Evolutionary conservation across 2,888 invertebrate species (phyloP).

Genomic region (Drosophila atroscutellata): DNA sequence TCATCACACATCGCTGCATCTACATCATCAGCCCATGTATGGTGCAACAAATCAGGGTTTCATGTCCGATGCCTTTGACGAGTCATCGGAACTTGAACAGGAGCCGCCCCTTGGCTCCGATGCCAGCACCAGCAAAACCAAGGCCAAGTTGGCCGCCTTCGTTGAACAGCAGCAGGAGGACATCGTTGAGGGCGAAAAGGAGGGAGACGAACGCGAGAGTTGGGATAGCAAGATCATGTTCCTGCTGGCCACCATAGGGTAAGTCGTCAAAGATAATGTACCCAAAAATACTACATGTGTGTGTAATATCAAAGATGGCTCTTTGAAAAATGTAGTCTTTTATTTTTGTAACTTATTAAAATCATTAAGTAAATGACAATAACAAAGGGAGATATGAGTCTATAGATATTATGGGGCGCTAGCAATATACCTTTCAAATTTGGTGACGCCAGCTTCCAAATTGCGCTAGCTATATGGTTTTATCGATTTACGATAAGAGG

Average conservation of each 20-base stretch:
- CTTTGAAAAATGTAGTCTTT: neutral
- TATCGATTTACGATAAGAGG: no score
- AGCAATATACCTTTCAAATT: neutral
- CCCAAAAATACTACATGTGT: neutral
- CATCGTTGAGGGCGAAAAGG: constrained; percentile 90
- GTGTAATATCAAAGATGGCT: neutral
- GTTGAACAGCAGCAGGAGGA: constrained; percentile 69
- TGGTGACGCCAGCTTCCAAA: neutral
- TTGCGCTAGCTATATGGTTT: neutral
- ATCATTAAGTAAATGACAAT: neutral
- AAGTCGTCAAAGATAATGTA: constrained; percentile 19
- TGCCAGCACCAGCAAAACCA: constrained; percentile 82
- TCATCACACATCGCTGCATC: constrained; percentile 76
- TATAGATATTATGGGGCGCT: no score
- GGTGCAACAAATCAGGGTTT: constrained; percentile 95
- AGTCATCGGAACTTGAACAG: constrained; percentile 81
- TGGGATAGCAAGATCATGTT: constrained; percentile 98
- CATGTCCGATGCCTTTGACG: constrained; percentile 84
- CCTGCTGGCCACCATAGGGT: constrained; percentile 95
- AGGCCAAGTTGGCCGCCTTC: constrained; percentile 68
- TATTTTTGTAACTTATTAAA: neutral
- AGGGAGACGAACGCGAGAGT: constrained; percentile 91
- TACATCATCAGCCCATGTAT: constrained; percentile 87
- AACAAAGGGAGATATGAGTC: no score
- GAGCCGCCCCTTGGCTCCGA: constrained; percentile 80